A percentile compares a stretch with the other conserved stretches of the same genome.
phyloP scores from a whole-genome alignment of 2,113 vertebrate species.

The Paedocypris sp. region DNA sequence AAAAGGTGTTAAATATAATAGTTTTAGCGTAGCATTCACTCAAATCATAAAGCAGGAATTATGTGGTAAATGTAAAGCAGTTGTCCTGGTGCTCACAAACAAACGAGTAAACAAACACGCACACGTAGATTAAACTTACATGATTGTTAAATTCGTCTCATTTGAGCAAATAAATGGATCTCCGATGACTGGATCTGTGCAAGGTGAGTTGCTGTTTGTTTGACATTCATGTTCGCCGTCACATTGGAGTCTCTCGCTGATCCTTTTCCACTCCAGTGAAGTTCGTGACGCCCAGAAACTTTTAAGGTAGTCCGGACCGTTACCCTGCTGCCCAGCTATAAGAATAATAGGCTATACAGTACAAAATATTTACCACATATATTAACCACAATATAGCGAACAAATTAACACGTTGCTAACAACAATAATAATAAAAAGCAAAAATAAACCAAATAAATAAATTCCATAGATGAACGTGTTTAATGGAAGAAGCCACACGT shows the following conservation, averaged over 20 bases:
- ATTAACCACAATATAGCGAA: too few species aligned
- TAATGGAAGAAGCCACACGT: not conserved
- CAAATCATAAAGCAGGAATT: too few species aligned
- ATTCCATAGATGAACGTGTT: not conserved
- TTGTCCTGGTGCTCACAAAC: too few species aligned
- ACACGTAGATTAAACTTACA: too few species aligned
- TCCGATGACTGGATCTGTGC: not conserved
- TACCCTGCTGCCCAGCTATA: too few species aligned
- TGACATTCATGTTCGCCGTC: not conserved
- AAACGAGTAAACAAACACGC: not conserved
- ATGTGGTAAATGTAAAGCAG: too few species aligned
- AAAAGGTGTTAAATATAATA: too few species aligned
- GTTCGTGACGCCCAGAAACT: constrained; percentile 17
- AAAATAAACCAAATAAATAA: not conserved
- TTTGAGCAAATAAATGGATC: not conserved
- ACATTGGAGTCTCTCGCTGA: not conserved
- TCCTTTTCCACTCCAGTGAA: not conserved
- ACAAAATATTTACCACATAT: too few species aligned
- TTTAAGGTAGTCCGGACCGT: constrained; percentile 23
- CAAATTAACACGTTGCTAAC: too few species aligned
- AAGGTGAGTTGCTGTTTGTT: not conserved
- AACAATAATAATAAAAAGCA: not conserved
- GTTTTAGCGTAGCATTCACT: too few species aligned
- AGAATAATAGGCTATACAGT: too few species aligned
- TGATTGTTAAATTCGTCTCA: not conserved